A percentile compares a stretch with the other conserved stretches of the same genome.
These are phyloP conservation scores for Astyanax mexicanus DNA, from an alignment of 2,797 vertebrate species.

Conservation along the genomic window DNA sequence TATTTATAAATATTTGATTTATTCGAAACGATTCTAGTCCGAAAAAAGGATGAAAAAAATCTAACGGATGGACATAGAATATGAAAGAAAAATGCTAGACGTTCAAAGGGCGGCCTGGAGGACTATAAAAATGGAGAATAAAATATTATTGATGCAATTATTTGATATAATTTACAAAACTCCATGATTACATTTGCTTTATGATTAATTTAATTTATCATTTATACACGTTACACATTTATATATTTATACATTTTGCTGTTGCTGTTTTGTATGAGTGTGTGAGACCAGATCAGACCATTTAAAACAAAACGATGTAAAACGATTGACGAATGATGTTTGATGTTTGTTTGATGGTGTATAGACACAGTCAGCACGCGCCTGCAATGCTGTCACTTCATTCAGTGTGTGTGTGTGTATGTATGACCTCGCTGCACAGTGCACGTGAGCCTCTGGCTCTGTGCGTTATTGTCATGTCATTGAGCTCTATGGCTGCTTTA, in stretches of 20 bases:
- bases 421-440: constrained; percentile 18
- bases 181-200: too few species aligned
- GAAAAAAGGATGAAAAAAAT: background rate
- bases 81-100: background rate
- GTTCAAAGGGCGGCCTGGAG: background rate
- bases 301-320: background rate
- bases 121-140: background rate
- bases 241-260: background rate
- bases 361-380: background rate
- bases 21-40: background rate
- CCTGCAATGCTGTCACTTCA: background rate
- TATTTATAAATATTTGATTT: background rate
- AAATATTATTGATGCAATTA: background rate
- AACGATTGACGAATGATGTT: background rate
- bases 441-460: constrained; percentile 36
- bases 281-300: background rate
- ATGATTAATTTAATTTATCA: too few species aligned
- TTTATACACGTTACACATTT: too few species aligned
- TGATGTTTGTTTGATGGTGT: constrained; percentile 3
- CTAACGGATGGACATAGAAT: background rate
- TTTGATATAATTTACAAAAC: background rate
- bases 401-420: background rate
- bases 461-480: constrained; percentile 26
- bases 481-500: constrained; percentile 14
- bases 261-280: background rate